A percentile compares a stretch with the other conserved stretches of the same genome.
Evolutionary conservation across 1,140 invertebrate genomes (phyloP).

Genomic region (Coptotermes formosanus): DNA sequence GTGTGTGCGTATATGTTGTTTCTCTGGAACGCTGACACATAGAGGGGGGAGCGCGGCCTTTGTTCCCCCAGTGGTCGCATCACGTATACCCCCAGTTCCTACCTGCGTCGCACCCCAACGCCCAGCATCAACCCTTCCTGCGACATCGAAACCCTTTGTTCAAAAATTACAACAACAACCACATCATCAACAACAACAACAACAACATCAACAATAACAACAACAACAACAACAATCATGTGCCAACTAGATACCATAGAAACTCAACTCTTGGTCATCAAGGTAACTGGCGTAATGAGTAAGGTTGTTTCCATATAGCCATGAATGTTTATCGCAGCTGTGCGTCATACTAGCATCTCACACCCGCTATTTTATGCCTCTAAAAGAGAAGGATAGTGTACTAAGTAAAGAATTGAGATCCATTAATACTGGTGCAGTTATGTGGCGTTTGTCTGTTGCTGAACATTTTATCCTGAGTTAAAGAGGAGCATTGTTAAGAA

Average conservation of each 20-base stretch:
- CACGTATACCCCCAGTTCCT: slow-evolving; percentile 90
- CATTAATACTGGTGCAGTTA: background rate
- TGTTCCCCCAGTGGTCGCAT: slow-evolving; percentile 89
- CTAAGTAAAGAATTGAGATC: background rate
- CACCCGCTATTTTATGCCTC: background rate
- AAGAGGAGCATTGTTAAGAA: background rate
- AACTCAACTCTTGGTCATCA: slow-evolving; percentile 62
- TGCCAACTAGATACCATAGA: slow-evolving; percentile 52
- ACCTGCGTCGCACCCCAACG: slow-evolving; percentile 73
- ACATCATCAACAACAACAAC: slow-evolving; percentile 54
- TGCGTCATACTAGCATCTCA: background rate
- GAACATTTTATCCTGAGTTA: background rate
- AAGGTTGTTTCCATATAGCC: slow-evolving; percentile 31
- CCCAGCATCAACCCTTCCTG: slow-evolving; percentile 52
- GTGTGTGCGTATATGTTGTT: slow-evolving; percentile 31
- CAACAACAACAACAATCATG: slow-evolving; percentile 52
- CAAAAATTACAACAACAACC: slow-evolving; percentile 50
- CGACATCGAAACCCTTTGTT: slow-evolving; percentile 32
- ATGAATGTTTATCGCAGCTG: background rate
- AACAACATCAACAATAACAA: slow-evolving; percentile 54
- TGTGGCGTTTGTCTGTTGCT: background rate
- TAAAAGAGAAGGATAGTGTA: background rate
- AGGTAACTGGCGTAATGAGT: slow-evolving; percentile 51
- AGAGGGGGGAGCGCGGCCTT: slow-evolving; percentile 57
- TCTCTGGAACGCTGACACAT: slow-evolving; percentile 29